A percentile compares a stretch with the other conserved stretches of the same genome.
These are phyloP conservation scores for Hirudinaria manillensis DNA, from an alignment of 2,888 invertebrate species.

Conservation along the genomic window DNA sequence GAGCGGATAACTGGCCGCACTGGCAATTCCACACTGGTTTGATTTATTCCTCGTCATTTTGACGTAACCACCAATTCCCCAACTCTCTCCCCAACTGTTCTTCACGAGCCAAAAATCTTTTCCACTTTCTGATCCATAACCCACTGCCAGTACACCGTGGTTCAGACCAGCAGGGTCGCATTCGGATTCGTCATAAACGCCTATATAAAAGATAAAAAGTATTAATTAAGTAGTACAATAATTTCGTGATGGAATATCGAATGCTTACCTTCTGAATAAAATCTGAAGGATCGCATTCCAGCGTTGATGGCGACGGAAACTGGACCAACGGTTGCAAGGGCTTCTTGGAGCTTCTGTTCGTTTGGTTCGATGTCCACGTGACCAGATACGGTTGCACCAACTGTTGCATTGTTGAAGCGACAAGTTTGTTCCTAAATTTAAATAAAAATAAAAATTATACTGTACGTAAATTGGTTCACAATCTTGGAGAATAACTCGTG, in stretches of 20 bases:
- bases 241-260: neutral
- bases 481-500: too few relatives aligned
- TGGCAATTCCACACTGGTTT: slow-evolving; percentile 81
- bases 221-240: neutral
- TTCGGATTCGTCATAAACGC: slow-evolving; percentile 71
- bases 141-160: slow-evolving; percentile 77
- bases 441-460: neutral
- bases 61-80: slow-evolving; percentile 84
- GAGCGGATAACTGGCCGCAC: slow-evolving; percentile 67
- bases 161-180: slow-evolving; percentile 73
- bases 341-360: slow-evolving; percentile 69
- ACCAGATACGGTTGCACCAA: slow-evolving; percentile 70
- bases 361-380: slow-evolving; percentile 68
- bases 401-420: slow-evolving; percentile 59
- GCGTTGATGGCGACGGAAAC: slow-evolving; percentile 85
- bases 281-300: slow-evolving; percentile 53
- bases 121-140: slow-evolving; percentile 67
- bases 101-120: slow-evolving; percentile 78
- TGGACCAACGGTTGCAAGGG: slow-evolving; percentile 78
- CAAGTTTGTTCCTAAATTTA: slow-evolving; percentile 49
- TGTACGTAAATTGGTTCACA: neutral
- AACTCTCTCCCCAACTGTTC: slow-evolving; percentile 81
- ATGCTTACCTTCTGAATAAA: slow-evolving; percentile 36
- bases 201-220: slow-evolving; percentile 29
- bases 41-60: slow-evolving; percentile 67